A percentile compares a stretch with the other conserved stretches of the same genome.
Conservation (phyloP, 2,113 vertebrate species). For the Percopsis transmontana region DNA sequence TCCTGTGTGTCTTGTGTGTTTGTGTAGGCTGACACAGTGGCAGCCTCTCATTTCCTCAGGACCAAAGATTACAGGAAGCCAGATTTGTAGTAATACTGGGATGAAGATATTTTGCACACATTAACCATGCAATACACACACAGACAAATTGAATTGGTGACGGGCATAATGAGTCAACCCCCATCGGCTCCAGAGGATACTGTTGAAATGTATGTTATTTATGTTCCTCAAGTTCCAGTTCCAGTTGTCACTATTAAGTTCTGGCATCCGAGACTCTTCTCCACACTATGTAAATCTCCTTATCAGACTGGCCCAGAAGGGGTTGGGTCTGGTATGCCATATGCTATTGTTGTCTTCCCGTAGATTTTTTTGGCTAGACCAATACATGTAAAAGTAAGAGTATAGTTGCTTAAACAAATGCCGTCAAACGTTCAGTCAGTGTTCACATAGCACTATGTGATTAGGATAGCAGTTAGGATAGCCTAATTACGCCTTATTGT, state of each 20-base stretch:
- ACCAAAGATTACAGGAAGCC: slow-evolving; percentile 44
- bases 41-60: slow-evolving; percentile 6
- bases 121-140: slow-evolving; percentile 1
- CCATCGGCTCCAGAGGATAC: not conserved
- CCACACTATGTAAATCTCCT: too few relatives aligned
- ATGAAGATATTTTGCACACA: slow-evolving; percentile 12
- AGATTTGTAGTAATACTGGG: slow-evolving; percentile 34
- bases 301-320: too few relatives aligned
- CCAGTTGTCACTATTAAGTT: too few relatives aligned
- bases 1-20: slow-evolving; percentile 4
- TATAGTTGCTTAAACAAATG: too few relatives aligned
- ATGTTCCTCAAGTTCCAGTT: not conserved
- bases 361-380: too few relatives aligned
- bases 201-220: too few relatives aligned
- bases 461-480: not conserved
- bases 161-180: not conserved
- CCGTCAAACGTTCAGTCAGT: not conserved
- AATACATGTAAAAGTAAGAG: too few relatives aligned
- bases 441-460: not conserved
- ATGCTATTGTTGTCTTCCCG: too few relatives aligned
- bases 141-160: too few relatives aligned
- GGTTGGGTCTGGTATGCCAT: too few relatives aligned
- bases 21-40: slow-evolving; percentile 19
- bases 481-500: too few relatives aligned
- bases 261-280: too few relatives aligned